A percentile compares a stretch with the other conserved stretches of the same genome.
Evolutionary conservation across 2,113 vertebrate species (phyloP).

Genomic region (Pimephales promelas): DNA sequence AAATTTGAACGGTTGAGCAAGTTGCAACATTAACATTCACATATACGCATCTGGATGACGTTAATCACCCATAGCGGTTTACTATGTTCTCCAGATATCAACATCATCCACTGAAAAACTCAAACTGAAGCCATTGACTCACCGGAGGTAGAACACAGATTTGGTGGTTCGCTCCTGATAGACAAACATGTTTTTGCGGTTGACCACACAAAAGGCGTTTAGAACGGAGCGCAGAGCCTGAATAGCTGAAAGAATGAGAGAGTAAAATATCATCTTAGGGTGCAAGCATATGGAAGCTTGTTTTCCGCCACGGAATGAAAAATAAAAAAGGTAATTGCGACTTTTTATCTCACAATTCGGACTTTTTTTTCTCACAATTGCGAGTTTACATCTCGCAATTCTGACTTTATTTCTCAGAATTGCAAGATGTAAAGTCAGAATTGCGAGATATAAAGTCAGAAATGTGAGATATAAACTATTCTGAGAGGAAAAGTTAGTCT

Average conservation of each 20-base stretch:
- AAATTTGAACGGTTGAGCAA: not conserved
- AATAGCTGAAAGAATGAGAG: slow-evolving; percentile 79
- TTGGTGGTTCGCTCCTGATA: slow-evolving; percentile 96
- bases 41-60: not conserved
- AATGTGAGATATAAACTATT: too few relatives aligned
- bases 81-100: not conserved
- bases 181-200: slow-evolving; percentile 99
- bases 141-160: slow-evolving; percentile 93
- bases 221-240: slow-evolving; percentile 94
- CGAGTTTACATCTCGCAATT: too few relatives aligned
- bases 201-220: slow-evolving; percentile 94
- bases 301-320: too few relatives aligned
- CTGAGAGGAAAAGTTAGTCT: too few relatives aligned
- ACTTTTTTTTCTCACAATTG: too few relatives aligned
- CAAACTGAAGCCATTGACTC: not conserved
- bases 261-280: not conserved
- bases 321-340: too few relatives aligned
- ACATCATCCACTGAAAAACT: not conserved
- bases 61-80: not conserved
- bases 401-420: too few relatives aligned
- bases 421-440: too few relatives aligned
- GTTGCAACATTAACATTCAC: not conserved
- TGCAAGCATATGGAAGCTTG: too few relatives aligned
- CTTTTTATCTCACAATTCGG: too few relatives aligned
- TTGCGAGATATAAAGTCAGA: too few relatives aligned